Percentiles rank a stretch among this genome's conserved stretches.
Evolutionary conservation across 1,140 invertebrate species (phyloP).

Genomic region (Drosophila persimilis): DNA sequence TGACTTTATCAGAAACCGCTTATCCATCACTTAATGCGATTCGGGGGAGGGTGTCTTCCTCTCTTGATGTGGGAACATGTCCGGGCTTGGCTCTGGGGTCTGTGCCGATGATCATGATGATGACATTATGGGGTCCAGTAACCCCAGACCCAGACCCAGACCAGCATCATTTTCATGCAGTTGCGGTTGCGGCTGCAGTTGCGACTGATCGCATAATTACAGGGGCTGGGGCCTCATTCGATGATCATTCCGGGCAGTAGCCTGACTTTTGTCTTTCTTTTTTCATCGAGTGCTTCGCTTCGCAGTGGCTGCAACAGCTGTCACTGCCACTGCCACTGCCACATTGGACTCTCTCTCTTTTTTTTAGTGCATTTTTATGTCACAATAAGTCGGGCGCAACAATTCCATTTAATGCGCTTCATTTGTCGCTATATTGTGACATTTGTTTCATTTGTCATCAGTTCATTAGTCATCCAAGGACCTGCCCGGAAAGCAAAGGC

Average conservation of each 20-base stretch:
- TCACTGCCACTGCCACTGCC: too few relatives aligned
- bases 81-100: slow-evolving; percentile 12
- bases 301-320: slow-evolving; percentile 25
- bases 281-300: not conserved
- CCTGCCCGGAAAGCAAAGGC: slow-evolving; percentile 13
- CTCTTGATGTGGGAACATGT: slow-evolving; percentile 58
- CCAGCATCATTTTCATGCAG: slow-evolving; percentile 64
- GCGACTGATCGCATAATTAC: slow-evolving; percentile 47
- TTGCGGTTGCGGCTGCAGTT: slow-evolving; percentile 19
- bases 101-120: slow-evolving; percentile 53
- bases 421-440: slow-evolving; percentile 67
- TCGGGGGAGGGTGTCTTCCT: not conserved
- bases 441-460: slow-evolving; percentile 69
- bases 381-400: slow-evolving; percentile 48
- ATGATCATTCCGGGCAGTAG: slow-evolving; percentile 36
- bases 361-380: slow-evolving; percentile 69
- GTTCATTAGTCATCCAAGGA: slow-evolving; percentile 67
- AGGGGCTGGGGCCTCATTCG: slow-evolving; percentile 27
- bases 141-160: slow-evolving; percentile 3
- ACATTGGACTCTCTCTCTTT: slow-evolving; percentile 1
- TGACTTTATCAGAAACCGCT: slow-evolving; percentile 64
- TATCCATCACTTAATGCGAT: slow-evolving; percentile 49
- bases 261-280: slow-evolving; percentile 28
- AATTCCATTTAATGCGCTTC: slow-evolving; percentile 57
- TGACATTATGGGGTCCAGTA: slow-evolving; percentile 61